Evolutionary conservation across 2,113 vertebrate species (phyloP), one percentile per base, ranked within the genome.

Genomic region (Hystrix cristata): DNA sequence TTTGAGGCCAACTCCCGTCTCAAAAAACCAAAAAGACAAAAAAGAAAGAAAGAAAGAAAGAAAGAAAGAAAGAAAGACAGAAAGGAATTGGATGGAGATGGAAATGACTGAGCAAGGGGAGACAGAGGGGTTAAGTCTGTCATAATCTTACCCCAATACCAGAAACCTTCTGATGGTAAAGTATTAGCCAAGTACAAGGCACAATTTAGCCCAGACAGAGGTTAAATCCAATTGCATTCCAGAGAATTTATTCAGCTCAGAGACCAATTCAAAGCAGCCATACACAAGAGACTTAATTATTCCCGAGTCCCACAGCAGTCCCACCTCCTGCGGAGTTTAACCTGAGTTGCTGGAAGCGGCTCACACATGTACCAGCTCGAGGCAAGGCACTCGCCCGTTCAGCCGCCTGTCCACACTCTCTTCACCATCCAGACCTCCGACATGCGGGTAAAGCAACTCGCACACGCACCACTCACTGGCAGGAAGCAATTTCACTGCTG

Each of bases 361-460:
- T 38, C 38, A 38, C 38, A 38, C 38, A 38, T 38, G 38, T 38
- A 38, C 38, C 2, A 80, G 53, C 74, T 19, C 55, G 65, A 90
- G 60, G 71, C 89, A 89, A 88, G 95, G 87, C 90, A 92, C 64
- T 76, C 72, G 60, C 51, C 15, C 48, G 34, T 93, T 90, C 34
- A 76, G 90, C 16, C 81, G 92, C 96, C 89, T 59, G 53, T 96
- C 89, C 91, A 86, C 57, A 29, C 95, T 96, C 90, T 96, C 92
- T 92, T 97, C 91, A 96, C 59, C 72, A 95, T 95, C 90, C 84
- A 87, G 84, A 64, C 90, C 97, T 86, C 94, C 91, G 79, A 94
- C 81, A 87, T 72, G 86, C 82, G 96, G 95, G 80, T 87, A 92
- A 91, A 87, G 76, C 82, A 94, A 97, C 69, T 96, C 95, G 94